These are phyloP conservation scores for Onychorhynchus coronatus DNA, from an alignment of 2,113 vertebrate genomes.

Conservation along the genomic window DNA sequence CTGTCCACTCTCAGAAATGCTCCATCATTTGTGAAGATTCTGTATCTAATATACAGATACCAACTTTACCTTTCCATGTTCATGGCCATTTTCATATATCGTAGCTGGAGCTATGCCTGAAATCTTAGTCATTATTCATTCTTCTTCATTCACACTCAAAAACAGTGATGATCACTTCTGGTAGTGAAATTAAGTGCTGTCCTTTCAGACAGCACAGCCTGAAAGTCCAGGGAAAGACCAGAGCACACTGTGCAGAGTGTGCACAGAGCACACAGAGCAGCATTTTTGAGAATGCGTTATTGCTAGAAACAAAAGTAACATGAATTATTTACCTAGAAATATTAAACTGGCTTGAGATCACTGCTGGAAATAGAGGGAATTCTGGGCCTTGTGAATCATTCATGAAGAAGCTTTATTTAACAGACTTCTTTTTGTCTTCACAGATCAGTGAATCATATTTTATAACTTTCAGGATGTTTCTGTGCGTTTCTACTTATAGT, in stretches of 20 bases:
- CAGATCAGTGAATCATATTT: not conserved
- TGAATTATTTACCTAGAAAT: constrained; percentile 47
- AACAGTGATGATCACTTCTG: not conserved
- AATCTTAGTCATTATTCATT: not conserved
- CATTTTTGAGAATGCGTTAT: not conserved
- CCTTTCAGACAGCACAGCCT: not conserved
- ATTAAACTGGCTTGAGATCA: constrained; percentile 28
- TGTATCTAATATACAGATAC: not conserved
- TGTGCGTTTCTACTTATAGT: not conserved
- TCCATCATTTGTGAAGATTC: not conserved
- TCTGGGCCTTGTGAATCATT: constrained; percentile 25
- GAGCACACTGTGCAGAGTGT: not conserved
- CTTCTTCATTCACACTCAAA: not conserved
- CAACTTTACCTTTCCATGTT: not conserved
- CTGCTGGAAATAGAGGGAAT: constrained; percentile 2
- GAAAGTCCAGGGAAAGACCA: not conserved
- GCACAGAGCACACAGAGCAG: too few species aligned
- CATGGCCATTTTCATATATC: not conserved
- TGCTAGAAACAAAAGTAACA: constrained; percentile 41
- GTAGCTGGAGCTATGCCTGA: not conserved
- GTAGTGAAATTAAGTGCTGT: not conserved
- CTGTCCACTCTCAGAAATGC: not conserved
- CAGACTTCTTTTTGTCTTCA: not conserved
- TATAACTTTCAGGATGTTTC: not conserved
- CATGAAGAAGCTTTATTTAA: constrained; percentile 19